A percentile compares a stretch with the other conserved stretches of the same genome.
These are phyloP conservation scores for Dipodomys spectabilis DNA, from an alignment of 2,113 vertebrate genomes.

Conservation along the genomic window DNA sequence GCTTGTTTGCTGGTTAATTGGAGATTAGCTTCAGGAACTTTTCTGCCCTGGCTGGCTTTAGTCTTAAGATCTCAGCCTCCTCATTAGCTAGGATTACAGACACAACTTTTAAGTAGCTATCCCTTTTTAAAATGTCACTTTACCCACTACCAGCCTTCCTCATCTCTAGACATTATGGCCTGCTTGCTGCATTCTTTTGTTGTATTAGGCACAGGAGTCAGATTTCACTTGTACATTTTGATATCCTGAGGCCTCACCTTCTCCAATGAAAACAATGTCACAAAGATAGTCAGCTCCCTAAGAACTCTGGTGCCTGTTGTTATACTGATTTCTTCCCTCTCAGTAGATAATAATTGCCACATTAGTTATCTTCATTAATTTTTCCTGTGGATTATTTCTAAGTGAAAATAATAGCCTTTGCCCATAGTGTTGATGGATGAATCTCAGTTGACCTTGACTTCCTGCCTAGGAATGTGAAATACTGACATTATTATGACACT, in stretches of 20 bases:
- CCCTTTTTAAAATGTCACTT: conserved; percentile 9
- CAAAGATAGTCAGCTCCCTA: background rate
- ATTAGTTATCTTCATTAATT: conserved; percentile 57
- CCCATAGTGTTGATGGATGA: conserved; percentile 41
- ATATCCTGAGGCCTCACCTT: conserved; percentile 15
- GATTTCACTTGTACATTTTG: conserved; percentile 6
- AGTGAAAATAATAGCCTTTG: conserved; percentile 47
- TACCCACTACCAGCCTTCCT: background rate
- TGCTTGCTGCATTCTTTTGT: background rate
- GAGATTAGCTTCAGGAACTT: no score
- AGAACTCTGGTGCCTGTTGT: conserved; percentile 46
- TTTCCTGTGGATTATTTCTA: background rate
- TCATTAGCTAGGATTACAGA: no score
- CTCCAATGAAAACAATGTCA: background rate
- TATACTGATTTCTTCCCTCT: conserved; percentile 63
- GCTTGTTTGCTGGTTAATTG: no score
- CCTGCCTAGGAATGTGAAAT: conserved; percentile 54
- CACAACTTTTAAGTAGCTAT: background rate
- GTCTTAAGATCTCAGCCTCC: no score
- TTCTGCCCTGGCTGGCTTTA: no score
- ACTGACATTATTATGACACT: conserved; percentile 10
- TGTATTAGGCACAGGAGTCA: conserved; percentile 7
- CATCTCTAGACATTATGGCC: background rate
- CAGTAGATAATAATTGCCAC: conserved; percentile 49
- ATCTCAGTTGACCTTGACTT: conserved; percentile 65